Percentiles rank a stretch among this genome's conserved stretches.
phyloP scores from a whole-genome alignment of 2,113 vertebrate species.

The Lasiurus cinereus region DNA sequence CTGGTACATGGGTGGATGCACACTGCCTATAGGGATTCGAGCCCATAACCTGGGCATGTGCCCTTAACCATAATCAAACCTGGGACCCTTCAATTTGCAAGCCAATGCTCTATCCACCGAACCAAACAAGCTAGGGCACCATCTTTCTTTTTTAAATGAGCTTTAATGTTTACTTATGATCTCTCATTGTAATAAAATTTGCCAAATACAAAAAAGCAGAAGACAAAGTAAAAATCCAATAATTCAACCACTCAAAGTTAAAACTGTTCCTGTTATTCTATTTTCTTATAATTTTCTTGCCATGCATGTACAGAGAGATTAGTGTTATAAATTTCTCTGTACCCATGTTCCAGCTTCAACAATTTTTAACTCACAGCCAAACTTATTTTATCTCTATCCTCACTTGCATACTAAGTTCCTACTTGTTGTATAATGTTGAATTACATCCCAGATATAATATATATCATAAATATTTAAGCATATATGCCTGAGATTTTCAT shows the following conservation, averaged over 20 bases:
- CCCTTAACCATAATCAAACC: too few species aligned
- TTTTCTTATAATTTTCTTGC: constrained; percentile 33
- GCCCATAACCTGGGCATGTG: too few species aligned
- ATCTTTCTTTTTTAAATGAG: neutral
- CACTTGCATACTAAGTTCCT: neutral
- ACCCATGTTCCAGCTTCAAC: neutral
- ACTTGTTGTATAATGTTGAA: neutral
- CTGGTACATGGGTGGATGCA: too few species aligned
- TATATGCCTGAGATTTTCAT: neutral
- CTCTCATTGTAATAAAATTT: constrained; percentile 7
- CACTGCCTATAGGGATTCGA: too few species aligned
- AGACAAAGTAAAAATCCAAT: constrained; percentile 8
- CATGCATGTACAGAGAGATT: neutral
- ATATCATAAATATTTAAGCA: constrained; percentile 41
- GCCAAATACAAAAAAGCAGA: neutral
- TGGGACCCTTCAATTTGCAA: too few species aligned
- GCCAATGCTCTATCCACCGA: too few species aligned
- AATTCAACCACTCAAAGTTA: constrained; percentile 41
- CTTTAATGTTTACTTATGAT: constrained; percentile 19
- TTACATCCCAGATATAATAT: neutral
- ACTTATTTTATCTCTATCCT: neutral
- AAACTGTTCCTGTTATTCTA: neutral
- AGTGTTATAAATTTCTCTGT: neutral
- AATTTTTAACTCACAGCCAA: neutral
- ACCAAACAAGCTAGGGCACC: too few species aligned